Conservation (phyloP, 2,797 vertebrate genomes). For the Schizopygopsis malacanthus region DNA sequence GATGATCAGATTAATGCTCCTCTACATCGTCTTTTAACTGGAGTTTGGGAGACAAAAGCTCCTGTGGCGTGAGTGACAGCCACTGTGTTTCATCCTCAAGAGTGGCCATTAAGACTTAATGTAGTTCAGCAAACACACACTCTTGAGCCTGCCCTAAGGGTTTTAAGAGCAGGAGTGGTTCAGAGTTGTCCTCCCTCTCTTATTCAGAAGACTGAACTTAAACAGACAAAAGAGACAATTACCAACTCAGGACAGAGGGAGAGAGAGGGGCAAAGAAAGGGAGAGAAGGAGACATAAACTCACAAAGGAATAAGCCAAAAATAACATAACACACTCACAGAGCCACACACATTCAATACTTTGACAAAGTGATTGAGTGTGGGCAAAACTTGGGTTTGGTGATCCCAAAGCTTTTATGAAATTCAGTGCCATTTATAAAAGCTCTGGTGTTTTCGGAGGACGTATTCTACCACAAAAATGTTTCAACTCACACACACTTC, state of each 20-base stretch:
- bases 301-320: slow-evolving; percentile 23
- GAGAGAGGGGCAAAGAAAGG: slow-evolving; percentile 46
- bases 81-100: slow-evolving; percentile 57
- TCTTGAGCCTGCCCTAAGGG: slow-evolving; percentile 60
- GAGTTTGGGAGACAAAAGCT: slow-evolving; percentile 50
- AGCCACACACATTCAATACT: slow-evolving; percentile 46
- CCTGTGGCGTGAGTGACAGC: slow-evolving; percentile 62
- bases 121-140: slow-evolving; percentile 62
- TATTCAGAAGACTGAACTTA: slow-evolving; percentile 69
- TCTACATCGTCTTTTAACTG: slow-evolving; percentile 61
- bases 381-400: slow-evolving; percentile 47
- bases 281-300: slow-evolving; percentile 68
- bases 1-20: slow-evolving; percentile 65
- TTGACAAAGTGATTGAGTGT: slow-evolving; percentile 45
- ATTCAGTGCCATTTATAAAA: slow-evolving; percentile 22
- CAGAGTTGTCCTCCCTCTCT: slow-evolving; percentile 74
- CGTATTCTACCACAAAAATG: neutral
- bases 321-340: slow-evolving; percentile 45
- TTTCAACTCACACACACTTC: neutral
- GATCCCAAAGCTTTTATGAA: slow-evolving; percentile 53
- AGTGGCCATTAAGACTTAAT: slow-evolving; percentile 59
- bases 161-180: slow-evolving; percentile 74
- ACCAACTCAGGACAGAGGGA: slow-evolving; percentile 59
- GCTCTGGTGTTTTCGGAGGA: slow-evolving; percentile 10
- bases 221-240: slow-evolving; percentile 81